Evolutionary conservation across 2,888 invertebrate genomes (phyloP), one percentile per base, ranked within the genome.

Genomic region (Alloscopus bannaensis): DNA sequence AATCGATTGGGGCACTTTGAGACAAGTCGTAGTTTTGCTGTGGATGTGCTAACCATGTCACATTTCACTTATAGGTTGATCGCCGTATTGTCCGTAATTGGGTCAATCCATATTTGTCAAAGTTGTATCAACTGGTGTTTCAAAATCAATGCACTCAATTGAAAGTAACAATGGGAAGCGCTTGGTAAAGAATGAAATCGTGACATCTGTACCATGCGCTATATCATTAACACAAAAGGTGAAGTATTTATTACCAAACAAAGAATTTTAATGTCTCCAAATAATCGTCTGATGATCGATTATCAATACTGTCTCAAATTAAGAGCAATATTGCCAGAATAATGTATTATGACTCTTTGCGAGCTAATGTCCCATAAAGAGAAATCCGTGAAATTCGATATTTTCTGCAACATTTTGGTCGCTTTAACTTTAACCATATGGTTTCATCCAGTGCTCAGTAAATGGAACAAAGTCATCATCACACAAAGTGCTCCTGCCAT

Each of bases 361-460:
- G n/a, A 29, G 18, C 31, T 29, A 22, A 62, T 62, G 24, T 22
- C 13, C 40, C 64, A 40, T 36, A 40, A 72, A 29, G 50, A n/a
- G n/a, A n/a, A 64, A 50, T 36, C 40, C 29, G 36, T 72, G 72
- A 72, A 72, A 72, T 62, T 72, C 55, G 72, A 72, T 72, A 72
- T 52, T 71, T 71, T 71, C 60, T 60, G 71, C 50, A 62, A 50
- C 50, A 71, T 60, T 62, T 42, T 40, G 24, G 31, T 60, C 59
- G n/a, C n/a, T 55, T 28, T 55, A 8, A 42, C 18, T 57, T 57
- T 11, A 59, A 70, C 60, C 70, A 70, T 70, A 70, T 70, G 70
- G 59, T 36, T 6, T 47, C 42, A 50, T 65, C 26, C 2, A 26
- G n/a, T 57, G 24, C 16, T 57, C 3, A 26, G 22, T 45, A 42